Evolutionary conservation across 2,797 vertebrate species (phyloP), one percentile per base, ranked within the genome.

Genomic region (Cetoscarus ocellatus): DNA sequence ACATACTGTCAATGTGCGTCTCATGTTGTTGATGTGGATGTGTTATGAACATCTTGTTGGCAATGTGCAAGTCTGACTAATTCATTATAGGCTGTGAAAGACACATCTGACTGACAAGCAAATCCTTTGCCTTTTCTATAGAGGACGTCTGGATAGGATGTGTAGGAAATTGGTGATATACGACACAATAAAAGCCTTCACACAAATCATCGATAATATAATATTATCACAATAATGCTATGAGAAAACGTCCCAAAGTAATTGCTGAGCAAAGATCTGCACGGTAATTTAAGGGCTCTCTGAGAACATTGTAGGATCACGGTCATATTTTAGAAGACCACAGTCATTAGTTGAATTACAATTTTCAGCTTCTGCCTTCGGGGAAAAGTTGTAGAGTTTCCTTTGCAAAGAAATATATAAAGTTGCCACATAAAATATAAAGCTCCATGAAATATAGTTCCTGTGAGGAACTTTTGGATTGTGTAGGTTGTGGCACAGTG

Each of bases 21-120:
- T 87, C 71, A 50, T 80, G 84, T 82, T 84, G 67, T 57, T 64
- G 19, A 77, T 58, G 82, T 76, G 81, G 70, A 83, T 66, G 83
- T 54, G 85, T 83, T 73, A 68, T 72, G 75, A 84, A 70, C 71
- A 85, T 90, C 80, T 83, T 17, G 40, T 61, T 77, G 77, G 74
- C 75, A 67, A 72, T 17, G 57, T 67, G 70, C 38, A 58, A 44
- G 59, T 86, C 80, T 88, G 82, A 89, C 79, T 85, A 80, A 91
- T 85, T 86, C 81, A 84, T 83, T 77, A 82, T 52, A 36, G 66
- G 60, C 82, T 79, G 61, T 74, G 77, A 74, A 71, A 75, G 76
- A 59, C 68, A 70, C 67, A 75, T 79, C 53, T 72, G 70, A 76
- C 35, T 79, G 79, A 82, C 68, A 68, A 67, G 73, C 73, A 62